These are phyloP conservation scores for Parnassius glacialis DNA, from an alignment of 2,888 invertebrate species.

Conservation along the genomic window DNA sequence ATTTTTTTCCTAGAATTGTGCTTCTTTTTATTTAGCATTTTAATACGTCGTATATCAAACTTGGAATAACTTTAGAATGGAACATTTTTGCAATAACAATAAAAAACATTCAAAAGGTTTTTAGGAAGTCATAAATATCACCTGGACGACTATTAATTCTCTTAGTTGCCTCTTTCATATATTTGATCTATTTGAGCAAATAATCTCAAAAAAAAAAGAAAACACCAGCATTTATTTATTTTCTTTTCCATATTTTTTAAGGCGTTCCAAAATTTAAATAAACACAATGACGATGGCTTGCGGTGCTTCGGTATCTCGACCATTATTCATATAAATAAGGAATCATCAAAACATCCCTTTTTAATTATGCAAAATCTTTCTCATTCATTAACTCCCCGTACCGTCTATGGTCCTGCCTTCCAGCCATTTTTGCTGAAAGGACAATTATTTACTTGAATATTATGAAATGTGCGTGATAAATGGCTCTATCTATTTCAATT, in stretches of 20 bases:
- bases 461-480: constrained; percentile 65
- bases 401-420: constrained; percentile 28
- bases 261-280: constrained; percentile 34
- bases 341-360: constrained; percentile 71
- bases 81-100: not conserved
- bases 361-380: constrained; percentile 77
- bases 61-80: too few species aligned
- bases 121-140: constrained; percentile 17
- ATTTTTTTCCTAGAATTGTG: too few species aligned
- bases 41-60: too few species aligned
- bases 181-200: not conserved
- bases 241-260: constrained; percentile 16
- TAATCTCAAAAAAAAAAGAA: constrained; percentile 2
- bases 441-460: constrained; percentile 68
- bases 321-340: constrained; percentile 72
- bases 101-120: constrained; percentile 16
- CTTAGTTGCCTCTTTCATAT: constrained; percentile 7
- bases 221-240: constrained; percentile 9
- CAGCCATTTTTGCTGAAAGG: constrained; percentile 49
- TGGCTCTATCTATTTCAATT: constrained; percentile 64
- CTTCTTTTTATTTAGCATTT: too few species aligned
- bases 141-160: constrained; percentile 22
- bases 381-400: constrained; percentile 56
- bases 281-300: constrained; percentile 32
- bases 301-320: constrained; percentile 40